Conservation (phyloP, 2,113 vertebrate genomes). For the Ceratotherium simum region DNA sequence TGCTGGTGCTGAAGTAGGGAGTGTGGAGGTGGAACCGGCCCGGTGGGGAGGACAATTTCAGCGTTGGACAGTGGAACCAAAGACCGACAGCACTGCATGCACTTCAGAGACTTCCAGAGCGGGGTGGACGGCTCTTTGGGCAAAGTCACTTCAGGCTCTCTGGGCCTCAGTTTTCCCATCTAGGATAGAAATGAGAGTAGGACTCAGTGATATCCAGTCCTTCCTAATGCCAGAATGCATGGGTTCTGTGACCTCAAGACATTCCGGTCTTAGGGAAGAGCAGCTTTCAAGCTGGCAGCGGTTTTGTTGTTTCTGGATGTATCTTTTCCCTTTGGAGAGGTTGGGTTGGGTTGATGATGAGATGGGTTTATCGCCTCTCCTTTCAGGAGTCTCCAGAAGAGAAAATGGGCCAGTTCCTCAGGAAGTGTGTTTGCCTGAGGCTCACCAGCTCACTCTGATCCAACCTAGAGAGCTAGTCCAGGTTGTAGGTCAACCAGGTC, state of each 20-base stretch:
- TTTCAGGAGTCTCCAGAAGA: not conserved
- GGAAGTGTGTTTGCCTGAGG: not conserved
- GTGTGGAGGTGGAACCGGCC: not conserved
- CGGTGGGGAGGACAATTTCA: not conserved
- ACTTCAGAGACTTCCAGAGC: not conserved
- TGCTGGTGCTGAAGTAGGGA: not conserved
- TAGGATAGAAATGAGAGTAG: not conserved
- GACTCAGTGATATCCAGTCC: not conserved
- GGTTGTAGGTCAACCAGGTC: not conserved
- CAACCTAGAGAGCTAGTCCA: not conserved
- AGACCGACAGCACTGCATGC: not conserved
- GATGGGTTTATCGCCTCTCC: not conserved
- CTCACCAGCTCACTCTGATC: not conserved
- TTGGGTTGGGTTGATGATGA: not conserved
- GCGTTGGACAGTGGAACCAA: not conserved
- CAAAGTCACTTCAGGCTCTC: not conserved
- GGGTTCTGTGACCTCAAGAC: not conserved
- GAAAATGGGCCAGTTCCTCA: not conserved
- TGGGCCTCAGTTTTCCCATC: not conserved
- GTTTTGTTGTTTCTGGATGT: not conserved
- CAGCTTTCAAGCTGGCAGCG: accelerated
- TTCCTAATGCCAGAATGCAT: not conserved
- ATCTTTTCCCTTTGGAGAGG: not conserved
- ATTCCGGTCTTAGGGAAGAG: not conserved
- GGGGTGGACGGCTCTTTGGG: not conserved